phyloP scores from a whole-genome alignment of 1,140 invertebrate species.

The Leptinotarsa undecemlineata region DNA sequence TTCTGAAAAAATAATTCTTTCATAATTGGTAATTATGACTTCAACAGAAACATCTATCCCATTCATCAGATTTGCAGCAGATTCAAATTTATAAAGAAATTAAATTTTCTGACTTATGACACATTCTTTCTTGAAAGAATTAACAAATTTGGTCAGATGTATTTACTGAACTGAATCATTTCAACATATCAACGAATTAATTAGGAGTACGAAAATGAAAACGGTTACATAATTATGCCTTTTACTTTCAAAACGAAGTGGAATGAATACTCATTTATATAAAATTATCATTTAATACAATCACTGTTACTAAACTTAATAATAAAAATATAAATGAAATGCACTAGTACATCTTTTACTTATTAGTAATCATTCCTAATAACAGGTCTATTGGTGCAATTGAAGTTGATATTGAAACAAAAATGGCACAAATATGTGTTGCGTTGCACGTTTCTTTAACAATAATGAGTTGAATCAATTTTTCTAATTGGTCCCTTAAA shows the following conservation, averaged over 20 bases:
- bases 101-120: too few species aligned
- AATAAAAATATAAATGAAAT: constrained; percentile 7
- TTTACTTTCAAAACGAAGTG: neutral
- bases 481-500: constrained; percentile 49
- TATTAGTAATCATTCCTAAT: neutral
- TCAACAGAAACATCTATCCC: too few species aligned
- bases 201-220: too few species aligned
- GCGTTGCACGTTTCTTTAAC: constrained; percentile 23
- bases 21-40: too few species aligned
- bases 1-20: too few species aligned
- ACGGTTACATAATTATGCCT: too few species aligned
- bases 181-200: too few species aligned
- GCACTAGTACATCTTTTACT: neutral
- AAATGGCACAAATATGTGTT: constrained; percentile 26
- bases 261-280: neutral
- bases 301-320: constrained; percentile 1
- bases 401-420: constrained; percentile 18
- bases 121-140: too few species aligned
- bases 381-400: constrained; percentile 1
- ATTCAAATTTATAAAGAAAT: too few species aligned
- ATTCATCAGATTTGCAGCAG: too few species aligned
- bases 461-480: constrained; percentile 20
- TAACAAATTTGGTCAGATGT: too few species aligned
- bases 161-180: too few species aligned
- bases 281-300: constrained; percentile 4